These are phyloP conservation scores for Acanthurus leucopareius DNA, from an alignment of 2,797 vertebrate species.

Conservation along the genomic window DNA sequence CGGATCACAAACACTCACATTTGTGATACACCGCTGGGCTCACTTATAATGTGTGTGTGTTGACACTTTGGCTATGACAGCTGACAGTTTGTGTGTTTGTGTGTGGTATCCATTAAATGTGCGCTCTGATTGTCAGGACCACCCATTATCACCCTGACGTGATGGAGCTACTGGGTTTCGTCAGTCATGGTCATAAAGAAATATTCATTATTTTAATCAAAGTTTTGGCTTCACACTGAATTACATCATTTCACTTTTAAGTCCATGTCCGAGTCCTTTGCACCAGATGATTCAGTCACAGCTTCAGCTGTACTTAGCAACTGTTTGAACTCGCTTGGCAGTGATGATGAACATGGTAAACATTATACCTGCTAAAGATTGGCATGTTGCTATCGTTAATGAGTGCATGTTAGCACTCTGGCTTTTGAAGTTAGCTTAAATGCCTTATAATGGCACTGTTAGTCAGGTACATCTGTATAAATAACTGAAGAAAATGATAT, in stretches of 20 bases:
- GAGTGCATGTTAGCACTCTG: too few relatives aligned
- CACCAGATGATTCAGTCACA: too few relatives aligned
- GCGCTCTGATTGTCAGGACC: slow-evolving; percentile 37
- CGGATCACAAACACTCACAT: slow-evolving; percentile 85
- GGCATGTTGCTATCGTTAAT: too few relatives aligned
- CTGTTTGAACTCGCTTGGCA: too few relatives aligned
- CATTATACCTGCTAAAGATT: too few relatives aligned
- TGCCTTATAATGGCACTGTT: too few relatives aligned
- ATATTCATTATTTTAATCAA: neutral
- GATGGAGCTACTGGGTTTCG: slow-evolving; percentile 11
- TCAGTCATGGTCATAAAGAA: neutral
- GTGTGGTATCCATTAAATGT: slow-evolving; percentile 31
- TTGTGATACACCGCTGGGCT: slow-evolving; percentile 32
- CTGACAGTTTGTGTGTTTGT: slow-evolving; percentile 36
- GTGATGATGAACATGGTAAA: too few relatives aligned
- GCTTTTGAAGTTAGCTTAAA: too few relatives aligned
- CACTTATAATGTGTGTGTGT: slow-evolving; percentile 4
- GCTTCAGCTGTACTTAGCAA: too few relatives aligned
- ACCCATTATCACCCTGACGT: slow-evolving; percentile 25
- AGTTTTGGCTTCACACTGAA: neutral
- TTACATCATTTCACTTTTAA: neutral
- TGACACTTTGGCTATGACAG: slow-evolving; percentile 42
- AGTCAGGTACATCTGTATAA: too few relatives aligned
- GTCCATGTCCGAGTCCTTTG: too few relatives aligned
- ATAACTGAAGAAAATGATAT: too few relatives aligned